These are phyloP conservation scores for Oxycera nigricornis DNA, from an alignment of 2,888 invertebrate genomes.

Conservation along the genomic window DNA sequence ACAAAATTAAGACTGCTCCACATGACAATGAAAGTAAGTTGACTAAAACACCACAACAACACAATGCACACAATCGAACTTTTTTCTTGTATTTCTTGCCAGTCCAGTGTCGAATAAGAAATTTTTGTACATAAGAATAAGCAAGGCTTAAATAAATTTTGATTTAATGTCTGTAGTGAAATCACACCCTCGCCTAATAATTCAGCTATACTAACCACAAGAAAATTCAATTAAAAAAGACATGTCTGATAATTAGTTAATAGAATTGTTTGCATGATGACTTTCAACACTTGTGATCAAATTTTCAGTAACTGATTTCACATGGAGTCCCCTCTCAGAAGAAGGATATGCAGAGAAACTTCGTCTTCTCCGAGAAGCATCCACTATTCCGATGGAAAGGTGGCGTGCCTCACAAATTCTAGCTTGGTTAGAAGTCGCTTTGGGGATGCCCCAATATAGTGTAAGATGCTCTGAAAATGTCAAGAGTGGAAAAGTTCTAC, in stretches of 20 bases:
- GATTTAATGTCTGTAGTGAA: no score
- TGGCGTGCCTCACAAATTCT: constrained; percentile 94
- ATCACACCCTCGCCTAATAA: no score
- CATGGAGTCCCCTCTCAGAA: constrained; percentile 60
- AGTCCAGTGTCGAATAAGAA: no score
- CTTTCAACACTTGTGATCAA: neutral
- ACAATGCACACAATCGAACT: no score
- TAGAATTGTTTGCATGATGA: neutral
- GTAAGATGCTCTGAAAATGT: constrained; percentile 90
- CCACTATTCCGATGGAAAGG: constrained; percentile 82
- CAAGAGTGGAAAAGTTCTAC: constrained; percentile 93
- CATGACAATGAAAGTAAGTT: constrained; percentile 71
- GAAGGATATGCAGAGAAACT: constrained; percentile 61
- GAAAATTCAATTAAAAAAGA: no score
- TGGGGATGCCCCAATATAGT: constrained; percentile 94
- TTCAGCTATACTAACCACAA: no score
- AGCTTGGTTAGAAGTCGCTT: constrained; percentile 92
- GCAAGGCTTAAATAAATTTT: no score
- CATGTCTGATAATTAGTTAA: constrained; percentile 10
- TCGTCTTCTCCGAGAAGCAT: constrained; percentile 76
- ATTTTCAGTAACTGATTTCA: constrained; percentile 55
- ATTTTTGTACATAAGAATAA: no score
- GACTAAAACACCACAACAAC: no score
- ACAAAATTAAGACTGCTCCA: constrained; percentile 77
- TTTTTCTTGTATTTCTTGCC: no score